phyloP scores from a whole-genome alignment of 2,113 vertebrate species.

The Gambusia affinis region DNA sequence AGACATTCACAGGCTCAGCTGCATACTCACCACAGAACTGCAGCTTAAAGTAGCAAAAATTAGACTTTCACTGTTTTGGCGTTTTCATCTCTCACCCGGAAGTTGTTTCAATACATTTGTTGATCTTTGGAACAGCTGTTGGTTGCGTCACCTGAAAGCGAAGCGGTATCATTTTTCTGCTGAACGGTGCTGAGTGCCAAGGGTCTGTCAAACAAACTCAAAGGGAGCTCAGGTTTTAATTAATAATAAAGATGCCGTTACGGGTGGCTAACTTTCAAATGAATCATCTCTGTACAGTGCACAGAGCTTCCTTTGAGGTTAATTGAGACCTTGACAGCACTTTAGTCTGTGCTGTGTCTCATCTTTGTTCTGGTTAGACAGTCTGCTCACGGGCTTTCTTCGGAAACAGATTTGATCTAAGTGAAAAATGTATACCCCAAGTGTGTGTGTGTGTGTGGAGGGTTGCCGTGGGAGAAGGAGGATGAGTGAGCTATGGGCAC shows the following conservation, averaged over 20 bases:
- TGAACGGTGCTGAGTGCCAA: not conserved
- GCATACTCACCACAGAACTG: not conserved
- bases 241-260: conserved; percentile 39
- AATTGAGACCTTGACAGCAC: conserved; percentile 68
- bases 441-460: conserved; percentile 20
- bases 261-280: conserved; percentile 45
- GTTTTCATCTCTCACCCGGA: too few species aligned
- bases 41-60: not conserved
- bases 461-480: conserved; percentile 20
- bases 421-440: conserved; percentile 14
- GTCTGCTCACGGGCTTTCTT: conserved; percentile 31
- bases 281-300: conserved; percentile 51
- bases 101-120: not conserved
- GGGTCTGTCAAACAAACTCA: conserved; percentile 21
- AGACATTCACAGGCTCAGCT: not conserved
- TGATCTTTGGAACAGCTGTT: not conserved
- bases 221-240: conserved; percentile 42
- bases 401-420: conserved; percentile 51
- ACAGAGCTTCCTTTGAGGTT: conserved; percentile 48
- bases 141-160: not conserved
- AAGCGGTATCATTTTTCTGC: conserved; percentile 2
- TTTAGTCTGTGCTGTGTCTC: conserved; percentile 46
- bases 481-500: conserved; percentile 21
- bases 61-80: too few species aligned
- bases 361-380: conserved; percentile 47